phyloP scores from a whole-genome alignment of 2,113 vertebrate species.

The Hydrochoerus hydrochaeris region DNA sequence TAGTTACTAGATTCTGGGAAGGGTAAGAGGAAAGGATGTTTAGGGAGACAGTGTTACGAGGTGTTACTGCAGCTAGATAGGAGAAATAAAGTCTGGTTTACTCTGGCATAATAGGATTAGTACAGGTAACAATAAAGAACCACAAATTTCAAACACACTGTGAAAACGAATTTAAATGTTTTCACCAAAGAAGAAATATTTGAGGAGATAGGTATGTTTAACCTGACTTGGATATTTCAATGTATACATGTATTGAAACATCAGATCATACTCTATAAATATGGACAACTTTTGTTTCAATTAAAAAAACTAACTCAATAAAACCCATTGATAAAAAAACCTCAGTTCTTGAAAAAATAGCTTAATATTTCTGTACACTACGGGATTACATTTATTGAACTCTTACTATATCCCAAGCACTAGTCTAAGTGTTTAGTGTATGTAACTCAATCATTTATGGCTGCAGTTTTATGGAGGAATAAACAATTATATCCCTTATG shows the following conservation, averaged over 20 bases:
- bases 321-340: neutral
- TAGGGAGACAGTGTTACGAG: neutral
- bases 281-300: neutral
- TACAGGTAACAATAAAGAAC: neutral
- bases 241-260: neutral
- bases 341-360: neutral
- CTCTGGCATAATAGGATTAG: accelerated
- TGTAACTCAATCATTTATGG: constrained; percentile 15
- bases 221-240: neutral
- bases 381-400: neutral
- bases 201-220: neutral
- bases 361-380: neutral
- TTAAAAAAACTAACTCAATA: neutral
- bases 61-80: neutral
- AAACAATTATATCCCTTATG: neutral
- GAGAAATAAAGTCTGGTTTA: neutral
- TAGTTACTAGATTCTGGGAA: neutral
- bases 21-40: neutral
- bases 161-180: neutral
- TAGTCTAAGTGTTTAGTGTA: neutral
- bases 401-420: neutral
- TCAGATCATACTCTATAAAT: neutral
- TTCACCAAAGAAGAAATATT: neutral
- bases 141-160: neutral
- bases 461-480: neutral